These are phyloP conservation scores for Metalampra italica DNA, from an alignment of 2,888 invertebrate genomes.

Conservation along the genomic window DNA sequence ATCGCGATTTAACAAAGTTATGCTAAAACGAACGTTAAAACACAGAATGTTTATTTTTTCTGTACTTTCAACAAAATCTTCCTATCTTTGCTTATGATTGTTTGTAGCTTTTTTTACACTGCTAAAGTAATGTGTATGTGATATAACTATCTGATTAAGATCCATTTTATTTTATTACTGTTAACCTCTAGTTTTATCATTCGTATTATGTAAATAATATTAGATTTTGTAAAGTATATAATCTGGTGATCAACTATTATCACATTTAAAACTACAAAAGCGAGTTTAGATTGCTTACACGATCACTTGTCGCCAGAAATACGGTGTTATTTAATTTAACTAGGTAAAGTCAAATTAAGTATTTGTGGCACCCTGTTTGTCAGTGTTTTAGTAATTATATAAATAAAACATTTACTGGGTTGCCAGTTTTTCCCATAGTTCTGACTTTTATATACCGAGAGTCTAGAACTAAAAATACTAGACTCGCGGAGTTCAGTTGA, in stretches of 20 bases:
- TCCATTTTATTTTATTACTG: conserved; percentile 61
- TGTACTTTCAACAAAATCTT: conserved; percentile 48
- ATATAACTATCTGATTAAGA: conserved; percentile 67
- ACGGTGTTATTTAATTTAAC: background rate
- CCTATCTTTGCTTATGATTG: conserved; percentile 39
- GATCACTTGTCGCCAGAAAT: conserved; percentile 10
- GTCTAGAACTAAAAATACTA: no score
- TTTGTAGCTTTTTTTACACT: conserved; percentile 42
- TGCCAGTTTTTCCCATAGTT: no score
- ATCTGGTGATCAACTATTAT: conserved; percentile 30
- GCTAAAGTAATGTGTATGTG: conserved; percentile 62
- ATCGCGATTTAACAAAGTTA: background rate
- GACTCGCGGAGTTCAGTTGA: no score
- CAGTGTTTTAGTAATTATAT: no score
- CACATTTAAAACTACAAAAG: conserved; percentile 2
- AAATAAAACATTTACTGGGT: no score
- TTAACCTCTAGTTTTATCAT: conserved; percentile 56
- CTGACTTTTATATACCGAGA: no score
- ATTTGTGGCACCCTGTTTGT: no score
- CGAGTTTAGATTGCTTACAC: conserved; percentile 6
- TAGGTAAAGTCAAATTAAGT: no score
- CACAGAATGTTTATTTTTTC: conserved; percentile 17
- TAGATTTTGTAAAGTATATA: conserved; percentile 57
- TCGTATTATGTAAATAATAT: conserved; percentile 65
- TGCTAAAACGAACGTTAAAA: background rate